Percentiles rank a stretch among this genome's conserved stretches.
Evolutionary conservation across 1,140 invertebrate species (phyloP).

Genomic region (Paraescarpia echinospica): DNA sequence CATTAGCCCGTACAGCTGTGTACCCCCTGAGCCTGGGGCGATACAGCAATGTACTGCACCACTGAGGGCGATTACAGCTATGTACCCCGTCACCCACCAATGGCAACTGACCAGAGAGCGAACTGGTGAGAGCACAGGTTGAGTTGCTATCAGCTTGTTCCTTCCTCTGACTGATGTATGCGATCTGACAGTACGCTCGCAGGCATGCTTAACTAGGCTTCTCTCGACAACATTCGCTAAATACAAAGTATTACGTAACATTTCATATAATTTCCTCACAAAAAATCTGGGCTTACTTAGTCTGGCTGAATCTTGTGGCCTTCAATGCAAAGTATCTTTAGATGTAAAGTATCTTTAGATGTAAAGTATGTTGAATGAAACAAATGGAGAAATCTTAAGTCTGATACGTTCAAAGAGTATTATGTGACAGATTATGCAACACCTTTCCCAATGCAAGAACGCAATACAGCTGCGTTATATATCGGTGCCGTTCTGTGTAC

Average conservation of each 20-base stretch:
- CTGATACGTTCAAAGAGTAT: too few species aligned
- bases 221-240: background rate
- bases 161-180: background rate
- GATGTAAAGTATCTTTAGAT: too few species aligned
- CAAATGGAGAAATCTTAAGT: too few species aligned
- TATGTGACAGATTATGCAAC: background rate
- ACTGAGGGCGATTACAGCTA: background rate
- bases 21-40: background rate
- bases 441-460: background rate
- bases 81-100: too few species aligned
- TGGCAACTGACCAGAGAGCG: background rate
- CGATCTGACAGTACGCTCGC: background rate
- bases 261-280: too few species aligned
- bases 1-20: background rate
- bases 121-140: background rate
- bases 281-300: too few species aligned
- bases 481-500: background rate
- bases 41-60: background rate
- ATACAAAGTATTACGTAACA: background rate
- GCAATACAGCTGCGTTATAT: background rate
- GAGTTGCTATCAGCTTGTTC: background rate
- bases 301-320: too few species aligned
- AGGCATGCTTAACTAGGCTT: background rate
- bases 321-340: too few species aligned
- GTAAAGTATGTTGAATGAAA: too few species aligned